These are phyloP conservation scores for Tribolium freemani DNA, from an alignment of 2,888 invertebrate genomes.

Conservation along the genomic window DNA sequence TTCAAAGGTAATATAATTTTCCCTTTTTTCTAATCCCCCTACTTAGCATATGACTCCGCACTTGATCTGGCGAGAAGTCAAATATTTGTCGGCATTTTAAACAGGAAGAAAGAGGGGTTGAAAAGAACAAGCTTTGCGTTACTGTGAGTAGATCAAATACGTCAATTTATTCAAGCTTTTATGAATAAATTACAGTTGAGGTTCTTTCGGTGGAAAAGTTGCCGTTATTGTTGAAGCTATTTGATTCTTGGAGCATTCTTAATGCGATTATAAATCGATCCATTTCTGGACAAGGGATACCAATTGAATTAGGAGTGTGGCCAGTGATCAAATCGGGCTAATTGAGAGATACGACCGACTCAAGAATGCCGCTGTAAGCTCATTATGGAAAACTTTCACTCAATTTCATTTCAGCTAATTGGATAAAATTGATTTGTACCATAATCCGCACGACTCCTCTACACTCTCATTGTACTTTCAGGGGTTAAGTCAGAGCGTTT, in stretches of 20 bases:
- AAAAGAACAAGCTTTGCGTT: constrained; percentile 53
- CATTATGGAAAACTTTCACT: constrained; percentile 25
- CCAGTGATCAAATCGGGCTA: constrained; percentile 58
- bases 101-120: constrained; percentile 55
- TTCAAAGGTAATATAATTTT: constrained; percentile 34
- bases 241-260: constrained; percentile 51
- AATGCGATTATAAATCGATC: constrained; percentile 55
- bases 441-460: background rate
- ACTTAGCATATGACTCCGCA: constrained; percentile 61
- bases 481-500: background rate
- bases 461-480: background rate
- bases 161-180: constrained; percentile 62
- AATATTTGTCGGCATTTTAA: constrained; percentile 64
- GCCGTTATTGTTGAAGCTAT: constrained; percentile 30
- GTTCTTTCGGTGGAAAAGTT: constrained; percentile 46
- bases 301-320: constrained; percentile 56
- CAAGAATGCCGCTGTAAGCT: constrained; percentile 43
- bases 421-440: constrained; percentile 12
- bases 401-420: constrained; percentile 2
- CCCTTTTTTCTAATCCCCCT: constrained; percentile 55
- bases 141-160: constrained; percentile 59
- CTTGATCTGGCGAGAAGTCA: constrained; percentile 61
- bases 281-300: constrained; percentile 48
- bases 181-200: constrained; percentile 60
- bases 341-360: constrained; percentile 58